These are phyloP conservation scores for Halichondria panicea DNA, from an alignment of 37 sponge, comb jelly and placozoan genomes.

Conservation along the genomic window DNA sequence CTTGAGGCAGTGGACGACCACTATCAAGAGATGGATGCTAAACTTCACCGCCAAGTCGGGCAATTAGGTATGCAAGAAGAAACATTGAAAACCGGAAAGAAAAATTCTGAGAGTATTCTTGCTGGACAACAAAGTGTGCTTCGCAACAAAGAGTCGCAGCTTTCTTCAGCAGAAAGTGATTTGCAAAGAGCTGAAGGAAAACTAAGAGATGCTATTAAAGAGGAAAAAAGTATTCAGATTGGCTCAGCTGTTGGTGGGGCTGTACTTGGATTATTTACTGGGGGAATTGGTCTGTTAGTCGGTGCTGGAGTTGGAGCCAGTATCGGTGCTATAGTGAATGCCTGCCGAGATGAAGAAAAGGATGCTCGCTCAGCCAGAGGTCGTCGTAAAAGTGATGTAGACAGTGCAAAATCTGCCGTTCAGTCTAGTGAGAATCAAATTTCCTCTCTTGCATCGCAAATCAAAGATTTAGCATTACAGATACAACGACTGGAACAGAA, in stretches of 20 bases:
- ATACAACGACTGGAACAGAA: background rate
- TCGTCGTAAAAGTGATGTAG: background rate
- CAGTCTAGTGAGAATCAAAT: background rate
- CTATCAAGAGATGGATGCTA: background rate
- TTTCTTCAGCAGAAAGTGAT: background rate
- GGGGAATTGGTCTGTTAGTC: background rate
- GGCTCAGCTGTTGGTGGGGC: background rate
- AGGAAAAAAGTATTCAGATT: background rate
- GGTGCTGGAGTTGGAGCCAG: constrained; percentile 12
- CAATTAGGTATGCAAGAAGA: background rate
- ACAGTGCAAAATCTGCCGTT: background rate
- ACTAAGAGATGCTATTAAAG: constrained; percentile 2
- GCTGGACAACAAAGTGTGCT: background rate
- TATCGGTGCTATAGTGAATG: constrained; percentile 15
- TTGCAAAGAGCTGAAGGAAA: constrained; percentile 1
- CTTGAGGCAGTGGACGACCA: constrained; percentile 6
- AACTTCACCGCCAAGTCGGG: background rate
- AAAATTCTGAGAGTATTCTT: background rate
- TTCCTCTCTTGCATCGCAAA: background rate
- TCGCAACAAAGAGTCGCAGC: background rate
- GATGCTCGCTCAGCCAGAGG: background rate
- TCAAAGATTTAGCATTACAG: background rate
- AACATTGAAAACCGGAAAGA: background rate
- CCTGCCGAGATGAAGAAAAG: background rate
- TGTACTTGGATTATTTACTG: background rate